Base-by-base conservation (phyloP, 2,113 vertebrate genomes). In the Oreochromis niloticus region DNA sequence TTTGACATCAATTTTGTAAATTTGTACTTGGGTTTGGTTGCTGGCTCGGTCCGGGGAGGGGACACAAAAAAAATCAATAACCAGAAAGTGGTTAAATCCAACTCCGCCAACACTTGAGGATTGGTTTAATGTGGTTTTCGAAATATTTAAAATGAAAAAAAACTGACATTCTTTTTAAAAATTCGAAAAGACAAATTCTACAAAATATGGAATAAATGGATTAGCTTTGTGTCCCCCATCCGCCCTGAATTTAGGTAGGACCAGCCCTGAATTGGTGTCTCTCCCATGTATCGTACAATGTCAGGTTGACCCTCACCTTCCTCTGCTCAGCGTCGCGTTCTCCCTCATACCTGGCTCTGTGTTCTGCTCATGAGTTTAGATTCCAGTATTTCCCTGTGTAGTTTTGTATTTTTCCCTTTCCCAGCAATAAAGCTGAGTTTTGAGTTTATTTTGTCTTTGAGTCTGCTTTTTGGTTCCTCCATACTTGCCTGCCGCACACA, bases 181-280 rank as follows among this genome's bases (percentile, higher is more conserved):
- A 55, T 55, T 55, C 0, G 0, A 22, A 54, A n/a, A 54, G 50
- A n/a, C 9, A 3, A 52, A 52, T n/a, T 52, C 50, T 3, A 54
- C 52, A 54, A 6, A 54, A 3, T 22, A 54, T 22, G 52, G 52
- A 54, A 54, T 54, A 22, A 54, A 54, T 54, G 19, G 19, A 22
- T 22, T 54, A 22, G 52, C 19, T 54, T 52, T 52, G 50, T 54
- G 3, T n/a, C 7, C 3, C 50, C 17, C 19, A 54, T 54, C 52
- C 19, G 3, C 19, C 9, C 52, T 22, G n/a, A 12, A 55, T 55
- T 55, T 55, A 55, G 54, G 54, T 24, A 56, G 27, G 54, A 1
- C 1, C 54, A 13, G 54, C 54, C 4, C 22, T 56, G 22, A 56
- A 27, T 7, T 0, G 11, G 54, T 27, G 6, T 0, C 13, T 56